A percentile compares a stretch with the other conserved stretches of the same genome.
Conservation (phyloP, 1,140 invertebrate genomes). For the Drosophila repletoides region DNA sequence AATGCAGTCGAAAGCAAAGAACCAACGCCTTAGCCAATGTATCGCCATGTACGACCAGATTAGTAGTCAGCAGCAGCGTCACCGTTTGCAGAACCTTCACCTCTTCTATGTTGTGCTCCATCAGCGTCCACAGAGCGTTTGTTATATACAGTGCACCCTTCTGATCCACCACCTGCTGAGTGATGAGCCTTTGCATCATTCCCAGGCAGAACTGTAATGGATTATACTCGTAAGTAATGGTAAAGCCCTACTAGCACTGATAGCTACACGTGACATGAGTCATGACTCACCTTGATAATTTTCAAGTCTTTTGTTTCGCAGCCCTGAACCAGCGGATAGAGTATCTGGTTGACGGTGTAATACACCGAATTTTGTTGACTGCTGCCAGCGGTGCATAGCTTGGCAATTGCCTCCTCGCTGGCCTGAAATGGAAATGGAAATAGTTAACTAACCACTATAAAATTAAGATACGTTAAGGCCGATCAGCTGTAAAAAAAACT, state of each 20-base stretch:
- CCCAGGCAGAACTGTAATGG: constrained; percentile 90
- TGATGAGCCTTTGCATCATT: constrained; percentile 93
- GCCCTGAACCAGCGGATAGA: constrained; percentile 98
- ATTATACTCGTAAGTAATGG: too few relatives aligned
- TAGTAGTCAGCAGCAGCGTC: constrained; percentile 96
- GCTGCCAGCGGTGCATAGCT: constrained; percentile 90
- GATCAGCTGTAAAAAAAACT: too few relatives aligned
- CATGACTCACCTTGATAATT: constrained; percentile 91
- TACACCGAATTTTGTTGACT: constrained; percentile 91
- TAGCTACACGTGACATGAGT: background rate
- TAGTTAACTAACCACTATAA: too few relatives aligned
- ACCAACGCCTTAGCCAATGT: constrained; percentile 97
- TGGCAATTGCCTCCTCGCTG: constrained; percentile 96
- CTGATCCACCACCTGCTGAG: constrained; percentile 91
- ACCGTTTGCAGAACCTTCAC: constrained; percentile 98
- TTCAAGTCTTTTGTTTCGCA: constrained; percentile 99
- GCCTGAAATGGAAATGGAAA: constrained; percentile 87
- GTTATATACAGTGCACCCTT: constrained; percentile 96
- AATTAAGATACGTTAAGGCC: too few relatives aligned
- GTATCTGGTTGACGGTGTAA: constrained; percentile 95
- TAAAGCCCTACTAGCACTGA: too few relatives aligned
- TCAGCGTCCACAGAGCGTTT: constrained; percentile 95
- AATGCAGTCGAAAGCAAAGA: constrained; percentile 97
- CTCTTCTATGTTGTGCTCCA: constrained; percentile 96
- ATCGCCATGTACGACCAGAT: constrained; percentile 95